Evolutionary conservation across 2,888 invertebrate species (phyloP).

Genomic region (Lochmaea crataegi): DNA sequence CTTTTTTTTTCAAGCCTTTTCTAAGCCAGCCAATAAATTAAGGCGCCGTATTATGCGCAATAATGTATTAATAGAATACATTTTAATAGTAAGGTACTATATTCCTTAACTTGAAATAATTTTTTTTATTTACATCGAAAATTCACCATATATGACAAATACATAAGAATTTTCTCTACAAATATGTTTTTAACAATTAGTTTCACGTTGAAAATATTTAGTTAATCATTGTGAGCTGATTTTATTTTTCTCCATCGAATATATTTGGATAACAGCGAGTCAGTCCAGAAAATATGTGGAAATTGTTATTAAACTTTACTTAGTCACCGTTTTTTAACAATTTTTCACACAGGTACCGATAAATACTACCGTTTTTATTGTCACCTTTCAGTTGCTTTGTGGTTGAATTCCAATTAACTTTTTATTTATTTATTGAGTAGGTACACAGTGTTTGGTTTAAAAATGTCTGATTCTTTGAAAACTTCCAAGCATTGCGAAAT

Average conservation of each 20-base stretch:
- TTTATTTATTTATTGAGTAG: neutral
- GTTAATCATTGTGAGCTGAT: neutral
- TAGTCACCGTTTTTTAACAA: neutral
- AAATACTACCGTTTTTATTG: neutral
- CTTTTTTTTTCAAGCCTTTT: too few species aligned
- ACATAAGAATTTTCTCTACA: too few species aligned
- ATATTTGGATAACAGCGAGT: neutral
- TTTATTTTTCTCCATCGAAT: neutral
- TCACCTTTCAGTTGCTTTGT: neutral
- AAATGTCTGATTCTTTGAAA: too few species aligned
- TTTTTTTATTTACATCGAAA: too few species aligned
- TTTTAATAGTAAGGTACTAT: too few species aligned
- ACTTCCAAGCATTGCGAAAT: too few species aligned
- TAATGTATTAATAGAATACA: too few species aligned
- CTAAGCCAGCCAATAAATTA: too few species aligned
- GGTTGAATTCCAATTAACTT: neutral
- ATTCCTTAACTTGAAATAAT: too few species aligned
- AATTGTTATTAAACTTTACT: constrained; percentile 1
- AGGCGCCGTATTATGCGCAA: too few species aligned
- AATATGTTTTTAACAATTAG: neutral
- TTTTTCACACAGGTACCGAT: neutral
- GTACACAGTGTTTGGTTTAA: neutral
- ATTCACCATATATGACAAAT: too few species aligned
- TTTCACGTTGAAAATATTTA: constrained; percentile 4
- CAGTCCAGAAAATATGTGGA: neutral